These are phyloP conservation scores for Atractosteus spatula DNA, from an alignment of 2,113 vertebrate species.

Conservation along the genomic window DNA sequence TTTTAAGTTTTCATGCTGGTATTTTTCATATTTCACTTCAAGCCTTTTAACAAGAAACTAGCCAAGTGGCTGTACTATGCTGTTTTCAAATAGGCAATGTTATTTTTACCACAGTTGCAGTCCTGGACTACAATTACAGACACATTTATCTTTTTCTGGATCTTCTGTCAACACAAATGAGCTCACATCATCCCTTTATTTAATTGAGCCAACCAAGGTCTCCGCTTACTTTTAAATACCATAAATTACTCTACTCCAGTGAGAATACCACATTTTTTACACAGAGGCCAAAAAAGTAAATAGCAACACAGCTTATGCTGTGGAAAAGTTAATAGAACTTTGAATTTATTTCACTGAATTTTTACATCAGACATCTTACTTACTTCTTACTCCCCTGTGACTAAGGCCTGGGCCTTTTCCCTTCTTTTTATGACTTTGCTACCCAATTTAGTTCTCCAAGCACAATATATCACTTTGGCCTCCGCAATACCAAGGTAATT, in stretches of 20 bases:
- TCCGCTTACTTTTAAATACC: conserved; percentile 10
- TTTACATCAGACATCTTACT: conserved; percentile 19
- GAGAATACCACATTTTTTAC: background rate
- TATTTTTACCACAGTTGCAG: conserved; percentile 13
- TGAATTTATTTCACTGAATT: conserved; percentile 15
- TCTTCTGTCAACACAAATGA: background rate
- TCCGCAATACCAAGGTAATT: too few relatives aligned
- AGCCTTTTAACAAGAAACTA: too few relatives aligned
- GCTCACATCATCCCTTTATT: conserved; percentile 17
- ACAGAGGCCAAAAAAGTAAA: conserved; percentile 19
- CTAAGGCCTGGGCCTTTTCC: background rate
- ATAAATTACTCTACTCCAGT: conserved; percentile 25
- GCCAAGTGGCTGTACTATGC: too few relatives aligned
- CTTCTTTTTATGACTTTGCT: too few relatives aligned
- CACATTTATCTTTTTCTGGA: conserved; percentile 28
- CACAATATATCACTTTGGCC: too few relatives aligned
- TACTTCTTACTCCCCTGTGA: background rate
- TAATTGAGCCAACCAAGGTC: background rate
- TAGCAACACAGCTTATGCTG: conserved; percentile 28
- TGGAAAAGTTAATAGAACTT: conserved; percentile 31
- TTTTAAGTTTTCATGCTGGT: background rate
- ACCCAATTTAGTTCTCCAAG: too few relatives aligned
- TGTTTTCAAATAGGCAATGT: background rate
- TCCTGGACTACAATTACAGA: conserved; percentile 28
- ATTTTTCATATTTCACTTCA: too few relatives aligned